Evolutionary conservation across 1,140 invertebrate species (phyloP), one percentile per base, ranked within the genome.

Genomic region (Tribolium castaneum): DNA sequence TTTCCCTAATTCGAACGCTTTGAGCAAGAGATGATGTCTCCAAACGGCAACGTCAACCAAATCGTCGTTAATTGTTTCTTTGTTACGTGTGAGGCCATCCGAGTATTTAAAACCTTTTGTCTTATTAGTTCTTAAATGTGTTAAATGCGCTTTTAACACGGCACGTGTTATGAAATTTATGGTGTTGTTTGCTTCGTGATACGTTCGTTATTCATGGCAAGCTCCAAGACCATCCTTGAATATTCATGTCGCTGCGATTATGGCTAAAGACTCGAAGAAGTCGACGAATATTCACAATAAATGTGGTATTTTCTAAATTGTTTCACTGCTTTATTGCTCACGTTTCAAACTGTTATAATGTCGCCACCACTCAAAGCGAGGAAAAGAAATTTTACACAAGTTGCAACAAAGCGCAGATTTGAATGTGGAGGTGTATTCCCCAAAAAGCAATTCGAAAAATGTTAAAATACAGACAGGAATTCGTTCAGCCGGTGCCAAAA

Each of bases 101-200:
- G 19, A 66, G 59, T 35, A 35, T 35, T 66, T 34, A 35, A 25
- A 66, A 66, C 59, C 59, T 66, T 59, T 66, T 66, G 59, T 66
- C 59, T 66, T 66, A 66, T 66, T 66, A 66, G 59, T 35, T 66
- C 59, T 66, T 66, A 66, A 66, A 66, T 66, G 59, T 66, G 59
- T 66, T 66, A 66, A 66, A 66, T 35, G 59, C 59, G 59, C 59
- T 66, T 66, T 66, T 66, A 66, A 66, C 59, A 66, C 59, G 59
- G 59, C 59, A 66, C 59, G 59, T 66, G 59, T 66, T 66, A 66
- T 35, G 59, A 66, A 66, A 66, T 66, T 66, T 66, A 66, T 66
- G 59, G 59, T 35, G 59, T 66, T 66, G 59, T 66, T 66, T 66
- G 59, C 59, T 66, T 39, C 25, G 59, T 35, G 59, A 66, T 66